Percentiles rank a stretch among this genome's conserved stretches.
Conservation (phyloP, 1,140 invertebrate genomes). For the Laupala kohalensis region DNA sequence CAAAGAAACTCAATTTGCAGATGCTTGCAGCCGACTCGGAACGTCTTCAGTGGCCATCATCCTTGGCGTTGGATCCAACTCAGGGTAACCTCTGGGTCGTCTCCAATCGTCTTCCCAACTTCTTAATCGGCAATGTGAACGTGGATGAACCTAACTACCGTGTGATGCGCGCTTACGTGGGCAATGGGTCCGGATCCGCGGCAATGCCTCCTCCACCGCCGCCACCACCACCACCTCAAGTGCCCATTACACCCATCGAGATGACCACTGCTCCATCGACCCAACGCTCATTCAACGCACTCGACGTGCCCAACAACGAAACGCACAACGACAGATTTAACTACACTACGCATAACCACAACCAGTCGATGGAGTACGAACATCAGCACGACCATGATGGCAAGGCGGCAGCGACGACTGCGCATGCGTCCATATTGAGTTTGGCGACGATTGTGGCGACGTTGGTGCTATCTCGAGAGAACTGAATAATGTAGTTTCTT, state of each 20-base stretch:
- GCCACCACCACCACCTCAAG: too few relatives aligned
- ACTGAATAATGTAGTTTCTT: too few relatives aligned
- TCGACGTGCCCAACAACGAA: background rate
- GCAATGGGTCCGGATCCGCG: slow-evolving; percentile 24
- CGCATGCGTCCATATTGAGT: too few relatives aligned
- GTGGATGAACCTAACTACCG: slow-evolving; percentile 41
- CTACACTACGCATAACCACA: too few relatives aligned
- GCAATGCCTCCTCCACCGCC: background rate
- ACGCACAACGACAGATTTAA: background rate
- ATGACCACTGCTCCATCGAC: background rate
- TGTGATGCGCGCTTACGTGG: slow-evolving; percentile 36
- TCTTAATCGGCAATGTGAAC: slow-evolving; percentile 38
- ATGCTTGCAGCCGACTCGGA: slow-evolving; percentile 46
- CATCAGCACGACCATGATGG: too few relatives aligned
- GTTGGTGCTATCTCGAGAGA: too few relatives aligned
- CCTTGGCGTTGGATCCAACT: slow-evolving; percentile 48
- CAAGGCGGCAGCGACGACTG: too few relatives aligned
- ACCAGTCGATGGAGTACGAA: too few relatives aligned
- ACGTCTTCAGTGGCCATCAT: slow-evolving; percentile 54
- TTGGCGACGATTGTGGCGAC: too few relatives aligned
- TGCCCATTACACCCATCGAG: too few relatives aligned
- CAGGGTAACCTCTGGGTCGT: slow-evolving; percentile 47
- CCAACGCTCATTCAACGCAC: background rate
- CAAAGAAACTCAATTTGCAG: slow-evolving; percentile 34
- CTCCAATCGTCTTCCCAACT: slow-evolving; percentile 49